Percentiles rank a stretch among this genome's conserved stretches.
phyloP scores from a whole-genome alignment of 2,113 vertebrate genomes.

The Murina feae region DNA sequence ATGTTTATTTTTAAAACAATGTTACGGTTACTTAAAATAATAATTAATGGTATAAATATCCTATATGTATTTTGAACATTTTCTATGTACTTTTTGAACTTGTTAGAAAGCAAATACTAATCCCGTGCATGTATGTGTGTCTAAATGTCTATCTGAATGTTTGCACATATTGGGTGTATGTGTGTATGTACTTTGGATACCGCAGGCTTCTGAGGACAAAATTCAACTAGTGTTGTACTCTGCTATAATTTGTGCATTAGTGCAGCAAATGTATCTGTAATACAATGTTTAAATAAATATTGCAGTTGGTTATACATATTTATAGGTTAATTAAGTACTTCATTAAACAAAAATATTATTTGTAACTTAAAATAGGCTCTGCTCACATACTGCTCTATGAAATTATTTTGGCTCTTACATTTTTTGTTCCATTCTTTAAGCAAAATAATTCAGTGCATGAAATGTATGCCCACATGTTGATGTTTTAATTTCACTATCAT shows the following conservation, averaged over 20 bases:
- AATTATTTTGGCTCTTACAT: not conserved
- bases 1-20: not conserved
- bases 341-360: not conserved
- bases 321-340: not conserved
- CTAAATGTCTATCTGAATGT: not conserved
- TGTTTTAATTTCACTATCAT: not conserved
- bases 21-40: not conserved
- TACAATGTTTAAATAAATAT: not conserved
- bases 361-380: not conserved
- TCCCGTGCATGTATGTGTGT: not conserved
- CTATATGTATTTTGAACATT: not conserved
- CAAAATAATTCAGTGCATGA: not conserved
- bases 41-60: not conserved
- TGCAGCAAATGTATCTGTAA: not conserved
- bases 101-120: not conserved
- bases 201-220: fast-evolving
- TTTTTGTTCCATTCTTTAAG: not conserved
- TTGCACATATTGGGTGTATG: not conserved
- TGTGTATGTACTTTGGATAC: not conserved
- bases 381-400: not conserved
- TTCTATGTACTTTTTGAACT: fast-evolving
- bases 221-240: not conserved
- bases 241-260: not conserved
- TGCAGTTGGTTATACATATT: not conserved
- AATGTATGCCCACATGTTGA: not conserved